phyloP scores from a whole-genome alignment of 92 coral and sea anemone genomes.

The Pocillopora meandrina region DNA sequence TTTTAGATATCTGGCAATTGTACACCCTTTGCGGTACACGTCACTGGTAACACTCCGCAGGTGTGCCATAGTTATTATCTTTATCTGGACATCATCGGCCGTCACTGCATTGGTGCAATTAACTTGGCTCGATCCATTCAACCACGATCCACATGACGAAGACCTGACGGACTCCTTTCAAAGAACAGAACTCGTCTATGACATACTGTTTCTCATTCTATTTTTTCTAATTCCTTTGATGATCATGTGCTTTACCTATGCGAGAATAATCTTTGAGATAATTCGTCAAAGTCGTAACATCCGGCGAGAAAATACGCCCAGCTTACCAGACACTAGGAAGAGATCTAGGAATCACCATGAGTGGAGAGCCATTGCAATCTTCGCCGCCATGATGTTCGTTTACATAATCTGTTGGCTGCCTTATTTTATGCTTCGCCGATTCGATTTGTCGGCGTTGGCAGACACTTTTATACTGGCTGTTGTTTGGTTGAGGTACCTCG shows the following conservation, averaged over 20 bases:
- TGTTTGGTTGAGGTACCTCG: conserved; percentile 56
- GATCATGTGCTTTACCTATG: conserved; percentile 44
- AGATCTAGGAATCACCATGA: conserved; percentile 22
- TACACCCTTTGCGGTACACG: conserved; percentile 37
- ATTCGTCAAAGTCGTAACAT: conserved; percentile 49
- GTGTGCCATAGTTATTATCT: conserved; percentile 17
- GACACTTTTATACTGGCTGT: conserved; percentile 10
- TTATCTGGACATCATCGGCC: conserved; percentile 38
- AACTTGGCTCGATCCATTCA: conserved; percentile 40
- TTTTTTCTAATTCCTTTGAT: conserved; percentile 45
- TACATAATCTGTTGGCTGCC: conserved; percentile 60
- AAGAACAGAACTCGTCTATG: conserved; percentile 47
- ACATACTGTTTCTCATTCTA: conserved; percentile 17
- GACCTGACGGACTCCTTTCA: conserved; percentile 15
- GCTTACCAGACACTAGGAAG: conserved; percentile 7
- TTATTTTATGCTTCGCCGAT: conserved; percentile 39
- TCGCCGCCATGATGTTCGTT: conserved; percentile 51
- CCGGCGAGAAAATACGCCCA: conserved; percentile 32
- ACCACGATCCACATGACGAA: conserved; percentile 37
- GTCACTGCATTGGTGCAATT: conserved; percentile 41
- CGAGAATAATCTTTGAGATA: conserved; percentile 32
- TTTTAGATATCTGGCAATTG: conserved; percentile 35
- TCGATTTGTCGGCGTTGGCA: conserved; percentile 7
- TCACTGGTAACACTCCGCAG: conserved; percentile 50
- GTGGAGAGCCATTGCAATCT: conserved; percentile 41